phyloP scores from a whole-genome alignment of 2,888 invertebrate genomes.

The Aporophyla lueneburgensis region DNA sequence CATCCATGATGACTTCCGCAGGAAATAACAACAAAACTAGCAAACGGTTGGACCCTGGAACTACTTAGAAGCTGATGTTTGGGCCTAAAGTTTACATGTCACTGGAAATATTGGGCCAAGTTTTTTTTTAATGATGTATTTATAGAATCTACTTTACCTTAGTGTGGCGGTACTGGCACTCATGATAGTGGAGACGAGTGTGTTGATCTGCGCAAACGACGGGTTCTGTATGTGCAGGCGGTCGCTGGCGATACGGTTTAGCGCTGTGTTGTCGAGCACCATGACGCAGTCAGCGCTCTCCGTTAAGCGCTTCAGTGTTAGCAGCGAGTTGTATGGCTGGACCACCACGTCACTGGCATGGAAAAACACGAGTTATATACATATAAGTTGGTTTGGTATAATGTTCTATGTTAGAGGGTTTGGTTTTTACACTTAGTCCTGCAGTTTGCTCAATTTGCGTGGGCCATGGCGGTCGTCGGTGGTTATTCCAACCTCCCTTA shows the following conservation, averaged over 20 bases:
- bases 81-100: neutral
- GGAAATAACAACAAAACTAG: neutral
- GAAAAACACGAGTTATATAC: neutral
- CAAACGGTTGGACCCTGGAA: neutral
- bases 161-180: conserved; percentile 99
- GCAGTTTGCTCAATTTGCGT: too few species aligned
- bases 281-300: conserved; percentile 99
- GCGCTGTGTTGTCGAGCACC: conserved; percentile 99
- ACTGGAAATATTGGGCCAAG: too few species aligned
- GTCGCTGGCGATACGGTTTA: conserved; percentile 98
- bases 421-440: too few species aligned
- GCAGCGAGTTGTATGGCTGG: conserved; percentile 98
- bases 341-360: conserved; percentile 97
- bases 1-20: neutral
- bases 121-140: neutral
- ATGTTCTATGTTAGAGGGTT: neutral
- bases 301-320: conserved; percentile 98
- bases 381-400: neutral
- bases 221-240: conserved; percentile 98
- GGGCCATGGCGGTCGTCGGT: too few species aligned
- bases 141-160: conserved; percentile 87
- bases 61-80: neutral
- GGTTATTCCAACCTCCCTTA: too few species aligned
- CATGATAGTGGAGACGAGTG: conserved; percentile 99
- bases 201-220: conserved; percentile 99